Evolutionary conservation across 1,140 invertebrate species (phyloP).

Genomic region (Phymorhynchus buccinoides): DNA sequence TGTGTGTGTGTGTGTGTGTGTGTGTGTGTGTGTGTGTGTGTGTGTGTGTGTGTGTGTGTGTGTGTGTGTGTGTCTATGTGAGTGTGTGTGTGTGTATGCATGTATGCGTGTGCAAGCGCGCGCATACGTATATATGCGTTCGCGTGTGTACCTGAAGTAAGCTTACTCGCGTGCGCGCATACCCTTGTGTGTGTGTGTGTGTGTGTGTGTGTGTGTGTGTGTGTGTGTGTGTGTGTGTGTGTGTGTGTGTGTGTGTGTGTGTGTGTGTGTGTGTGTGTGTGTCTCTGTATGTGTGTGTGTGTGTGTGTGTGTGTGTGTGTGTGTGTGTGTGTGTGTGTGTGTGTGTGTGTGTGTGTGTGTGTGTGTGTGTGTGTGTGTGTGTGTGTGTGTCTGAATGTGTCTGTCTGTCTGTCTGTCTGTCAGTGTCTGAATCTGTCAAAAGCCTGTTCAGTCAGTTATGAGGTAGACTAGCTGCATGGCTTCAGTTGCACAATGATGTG

Average conservation of each 20-base stretch:
- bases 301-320: not conserved
- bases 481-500: no score
- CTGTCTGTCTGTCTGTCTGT: no score
- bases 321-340: not conserved
- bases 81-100: not conserved
- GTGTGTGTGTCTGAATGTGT: no score
- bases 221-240: no score
- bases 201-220: not conserved
- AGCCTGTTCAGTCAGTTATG: no score
- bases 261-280: not conserved
- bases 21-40: no score
- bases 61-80: constrained; percentile 22
- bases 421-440: no score
- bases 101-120: not conserved
- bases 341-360: no score
- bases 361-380: no score
- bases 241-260: not conserved
- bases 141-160: not conserved
- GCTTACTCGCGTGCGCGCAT: not conserved
- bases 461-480: no score
- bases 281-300: not conserved
- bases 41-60: not conserved
- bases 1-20: no score
- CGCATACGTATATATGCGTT: not conserved
- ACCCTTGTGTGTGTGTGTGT: not conserved